Conservation (phyloP, 2,888 invertebrate genomes). For the Encarsia formosa region DNA sequence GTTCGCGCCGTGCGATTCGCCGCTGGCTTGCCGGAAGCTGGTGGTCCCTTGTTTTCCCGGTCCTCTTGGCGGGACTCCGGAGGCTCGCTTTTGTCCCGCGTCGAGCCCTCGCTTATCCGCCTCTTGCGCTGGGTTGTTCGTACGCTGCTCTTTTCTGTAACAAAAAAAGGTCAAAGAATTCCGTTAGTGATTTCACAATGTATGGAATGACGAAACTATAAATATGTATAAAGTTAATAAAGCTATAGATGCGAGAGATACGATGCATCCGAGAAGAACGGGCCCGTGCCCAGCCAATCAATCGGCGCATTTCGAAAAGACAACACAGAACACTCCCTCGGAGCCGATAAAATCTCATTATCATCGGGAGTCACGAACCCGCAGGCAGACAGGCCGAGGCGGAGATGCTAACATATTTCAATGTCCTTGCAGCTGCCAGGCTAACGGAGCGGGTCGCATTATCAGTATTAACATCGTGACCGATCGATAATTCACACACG, state of each 20-base stretch:
- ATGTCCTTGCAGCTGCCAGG: constrained; percentile 5
- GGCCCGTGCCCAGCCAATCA: too few species aligned
- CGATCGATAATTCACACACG: constrained; percentile 29
- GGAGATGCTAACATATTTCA: constrained; percentile 6
- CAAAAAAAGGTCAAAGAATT: too few species aligned
- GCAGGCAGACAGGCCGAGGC: too few species aligned
- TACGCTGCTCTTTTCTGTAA: constrained; percentile 44
- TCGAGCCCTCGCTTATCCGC: constrained; percentile 42
- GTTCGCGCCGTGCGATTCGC: constrained; percentile 36
- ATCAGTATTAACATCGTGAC: constrained; percentile 18
- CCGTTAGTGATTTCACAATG: too few species aligned
- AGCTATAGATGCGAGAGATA: too few species aligned
- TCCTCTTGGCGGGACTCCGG: constrained; percentile 43
- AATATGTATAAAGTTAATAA: too few species aligned
- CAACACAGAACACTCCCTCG: too few species aligned
- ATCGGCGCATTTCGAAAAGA: too few species aligned
- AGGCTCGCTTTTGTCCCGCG: constrained; percentile 39
- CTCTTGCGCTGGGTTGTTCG: constrained; percentile 44
- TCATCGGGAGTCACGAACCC: too few species aligned
- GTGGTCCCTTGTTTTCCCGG: constrained; percentile 48
- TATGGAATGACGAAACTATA: too few species aligned
- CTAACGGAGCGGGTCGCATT: constrained; percentile 1
- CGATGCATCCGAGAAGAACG: too few species aligned
- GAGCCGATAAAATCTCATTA: too few species aligned
- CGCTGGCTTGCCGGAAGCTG: constrained; percentile 38